Evolutionary conservation across 92 coral and sea anemone genomes (phyloP).

Genomic region (Virgularia gustaviana): DNA sequence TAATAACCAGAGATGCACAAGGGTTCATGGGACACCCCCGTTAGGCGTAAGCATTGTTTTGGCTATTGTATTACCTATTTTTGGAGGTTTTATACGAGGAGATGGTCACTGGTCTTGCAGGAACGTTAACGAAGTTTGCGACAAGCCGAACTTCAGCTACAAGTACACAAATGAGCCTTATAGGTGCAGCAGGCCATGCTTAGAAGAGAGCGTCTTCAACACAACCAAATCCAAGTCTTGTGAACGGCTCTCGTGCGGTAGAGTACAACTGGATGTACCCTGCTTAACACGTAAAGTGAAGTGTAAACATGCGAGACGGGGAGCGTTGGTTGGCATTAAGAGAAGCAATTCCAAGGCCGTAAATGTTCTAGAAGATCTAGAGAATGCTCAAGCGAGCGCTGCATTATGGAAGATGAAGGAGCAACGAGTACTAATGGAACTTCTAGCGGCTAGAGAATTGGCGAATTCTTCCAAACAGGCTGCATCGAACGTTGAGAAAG

Average conservation of each 20-base stretch:
- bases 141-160: slow-evolving; percentile 43
- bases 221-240: slow-evolving; percentile 64
- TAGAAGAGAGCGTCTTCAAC: slow-evolving; percentile 45
- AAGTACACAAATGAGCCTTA: slow-evolving; percentile 39
- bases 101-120: slow-evolving; percentile 21
- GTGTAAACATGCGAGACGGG: slow-evolving; percentile 51
- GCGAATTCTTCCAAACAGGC: slow-evolving; percentile 50
- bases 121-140: slow-evolving; percentile 29
- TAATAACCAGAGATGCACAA: slow-evolving; percentile 18
- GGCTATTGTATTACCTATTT: neutral
- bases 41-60: neutral
- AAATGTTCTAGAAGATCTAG: slow-evolving; percentile 35
- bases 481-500: slow-evolving; percentile 28
- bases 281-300: slow-evolving; percentile 57
- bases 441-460: slow-evolving; percentile 46
- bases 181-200: slow-evolving; percentile 57
- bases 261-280: slow-evolving; percentile 37
- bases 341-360: slow-evolving; percentile 27
- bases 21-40: slow-evolving; percentile 7
- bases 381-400: slow-evolving; percentile 33
- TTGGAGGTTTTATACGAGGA: neutral
- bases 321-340: slow-evolving; percentile 41
- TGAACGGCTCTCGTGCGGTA: slow-evolving; percentile 46
- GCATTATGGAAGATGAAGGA: slow-evolving; percentile 50
- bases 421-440: slow-evolving; percentile 36